A percentile compares a stretch with the other conserved stretches of the same genome.
These are phyloP conservation scores for Serranus cabrilla DNA, from an alignment of 2,797 vertebrate genomes.

Conservation along the genomic window DNA sequence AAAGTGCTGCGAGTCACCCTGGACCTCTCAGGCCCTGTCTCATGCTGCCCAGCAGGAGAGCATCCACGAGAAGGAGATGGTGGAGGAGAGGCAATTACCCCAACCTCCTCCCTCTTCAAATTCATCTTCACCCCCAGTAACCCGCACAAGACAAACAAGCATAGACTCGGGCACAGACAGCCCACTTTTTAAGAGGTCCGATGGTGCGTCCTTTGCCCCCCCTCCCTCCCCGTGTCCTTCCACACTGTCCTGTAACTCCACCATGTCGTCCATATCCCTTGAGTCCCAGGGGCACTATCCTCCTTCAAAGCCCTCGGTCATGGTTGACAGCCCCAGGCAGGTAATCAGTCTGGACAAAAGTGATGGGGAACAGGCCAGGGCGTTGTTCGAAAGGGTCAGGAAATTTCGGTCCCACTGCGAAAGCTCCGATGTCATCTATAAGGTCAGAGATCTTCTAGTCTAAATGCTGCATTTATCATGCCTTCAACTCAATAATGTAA, in stretches of 20 bases:
- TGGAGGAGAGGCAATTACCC: slow-evolving; percentile 15
- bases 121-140: slow-evolving; percentile 24
- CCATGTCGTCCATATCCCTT: slow-evolving; percentile 58
- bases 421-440: slow-evolving; percentile 86
- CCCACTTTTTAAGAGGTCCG: slow-evolving; percentile 71
- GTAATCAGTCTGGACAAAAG: slow-evolving; percentile 83
- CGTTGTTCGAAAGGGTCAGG: slow-evolving; percentile 88
- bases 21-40: slow-evolving; percentile 88
- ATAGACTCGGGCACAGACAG: slow-evolving; percentile 78
- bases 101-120: slow-evolving; percentile 14
- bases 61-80: slow-evolving; percentile 44
- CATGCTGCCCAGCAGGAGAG: slow-evolving; percentile 84
- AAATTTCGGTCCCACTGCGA: slow-evolving; percentile 87
- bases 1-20: slow-evolving; percentile 90
- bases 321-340: slow-evolving; percentile 62
- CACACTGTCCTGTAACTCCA: slow-evolving; percentile 66
- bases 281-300: slow-evolving; percentile 19
- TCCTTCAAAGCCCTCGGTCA: slow-evolving; percentile 26
- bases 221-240: slow-evolving; percentile 80
- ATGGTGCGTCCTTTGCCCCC: slow-evolving; percentile 7
- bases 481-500: not conserved
- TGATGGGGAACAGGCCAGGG: slow-evolving; percentile 88
- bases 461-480: too few species aligned
- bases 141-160: slow-evolving; percentile 57
- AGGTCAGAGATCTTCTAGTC: slow-evolving; percentile 65